Evolutionary conservation across 2,888 invertebrate genomes (phyloP).

Genomic region (Cantharis flavilabris): DNA sequence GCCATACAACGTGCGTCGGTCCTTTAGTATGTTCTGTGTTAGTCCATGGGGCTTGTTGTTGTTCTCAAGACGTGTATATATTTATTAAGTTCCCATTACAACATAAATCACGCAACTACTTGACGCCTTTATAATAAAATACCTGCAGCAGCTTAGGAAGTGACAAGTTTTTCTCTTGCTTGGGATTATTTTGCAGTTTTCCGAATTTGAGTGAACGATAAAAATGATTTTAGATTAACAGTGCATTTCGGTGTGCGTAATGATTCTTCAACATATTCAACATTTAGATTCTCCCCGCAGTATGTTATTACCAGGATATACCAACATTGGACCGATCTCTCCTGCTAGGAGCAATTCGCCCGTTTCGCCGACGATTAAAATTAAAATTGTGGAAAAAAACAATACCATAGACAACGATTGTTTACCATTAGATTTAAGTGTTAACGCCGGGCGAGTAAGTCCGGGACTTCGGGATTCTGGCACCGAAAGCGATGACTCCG

Average conservation of each 20-base stretch:
- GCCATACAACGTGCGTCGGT: slow-evolving; percentile 53
- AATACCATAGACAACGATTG: slow-evolving; percentile 55
- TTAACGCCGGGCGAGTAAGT: slow-evolving; percentile 60
- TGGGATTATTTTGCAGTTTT: not conserved
- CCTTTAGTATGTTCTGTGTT: slow-evolving; percentile 38
- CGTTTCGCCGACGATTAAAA: slow-evolving; percentile 31
- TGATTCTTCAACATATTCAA: slow-evolving; percentile 49
- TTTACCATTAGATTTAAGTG: slow-evolving; percentile 77
- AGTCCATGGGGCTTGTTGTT: slow-evolving; percentile 60
- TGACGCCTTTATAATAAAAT: not conserved
- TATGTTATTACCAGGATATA: slow-evolving; percentile 34
- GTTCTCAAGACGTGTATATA: slow-evolving; percentile 33
- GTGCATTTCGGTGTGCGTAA: slow-evolving; percentile 28
- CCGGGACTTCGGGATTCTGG: slow-evolving; percentile 64
- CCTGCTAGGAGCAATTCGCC: slow-evolving; percentile 38
- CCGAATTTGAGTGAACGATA: not conserved
- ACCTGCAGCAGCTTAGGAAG: not conserved
- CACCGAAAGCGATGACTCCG: slow-evolving; percentile 82
- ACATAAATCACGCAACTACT: slow-evolving; percentile 26
- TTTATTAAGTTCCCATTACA: slow-evolving; percentile 2
- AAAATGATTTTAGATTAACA: not conserved
- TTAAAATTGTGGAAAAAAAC: slow-evolving; percentile 31
- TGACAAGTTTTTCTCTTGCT: not conserved
- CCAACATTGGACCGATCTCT: slow-evolving; percentile 26
- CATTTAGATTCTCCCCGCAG: slow-evolving; percentile 33